Percentiles rank a stretch among this genome's conserved stretches.
Conservation (phyloP, 2,113 vertebrate species). For the Syrmaticus mikado region DNA sequence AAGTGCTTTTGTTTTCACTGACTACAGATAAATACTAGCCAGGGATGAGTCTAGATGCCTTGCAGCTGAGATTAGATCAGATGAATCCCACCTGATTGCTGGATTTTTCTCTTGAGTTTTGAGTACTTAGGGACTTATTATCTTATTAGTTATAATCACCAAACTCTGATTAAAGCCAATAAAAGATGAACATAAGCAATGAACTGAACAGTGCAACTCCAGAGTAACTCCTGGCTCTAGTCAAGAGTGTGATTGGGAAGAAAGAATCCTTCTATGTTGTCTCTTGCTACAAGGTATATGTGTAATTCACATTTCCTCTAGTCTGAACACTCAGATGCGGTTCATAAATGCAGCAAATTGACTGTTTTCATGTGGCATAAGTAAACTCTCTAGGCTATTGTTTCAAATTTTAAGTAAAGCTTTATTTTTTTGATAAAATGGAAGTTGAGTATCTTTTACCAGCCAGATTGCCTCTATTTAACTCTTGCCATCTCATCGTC, state of each 20-base stretch:
- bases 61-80: constrained; percentile 6
- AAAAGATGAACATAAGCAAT: not conserved
- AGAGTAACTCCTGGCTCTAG: not conserved
- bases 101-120: not conserved
- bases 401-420: not conserved
- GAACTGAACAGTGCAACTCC: not conserved
- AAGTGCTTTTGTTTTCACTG: not conserved
- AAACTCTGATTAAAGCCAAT: constrained; percentile 37
- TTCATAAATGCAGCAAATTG: not conserved
- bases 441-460: not conserved
- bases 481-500: not conserved
- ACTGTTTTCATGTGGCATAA: not conserved
- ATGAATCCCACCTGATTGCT: constrained; percentile 37
- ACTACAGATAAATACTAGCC: not conserved
- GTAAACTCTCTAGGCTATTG: not conserved
- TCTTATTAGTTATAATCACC: constrained; percentile 30
- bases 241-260: not conserved
- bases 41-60: not conserved
- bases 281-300: not conserved
- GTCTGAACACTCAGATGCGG: not conserved
- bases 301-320: not conserved
- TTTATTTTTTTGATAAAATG: not conserved
- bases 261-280: not conserved
- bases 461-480: not conserved
- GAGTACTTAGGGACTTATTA: not conserved